Base-by-base conservation (phyloP, 1,140 invertebrate species). In the Drosophila ogumai region DNA sequence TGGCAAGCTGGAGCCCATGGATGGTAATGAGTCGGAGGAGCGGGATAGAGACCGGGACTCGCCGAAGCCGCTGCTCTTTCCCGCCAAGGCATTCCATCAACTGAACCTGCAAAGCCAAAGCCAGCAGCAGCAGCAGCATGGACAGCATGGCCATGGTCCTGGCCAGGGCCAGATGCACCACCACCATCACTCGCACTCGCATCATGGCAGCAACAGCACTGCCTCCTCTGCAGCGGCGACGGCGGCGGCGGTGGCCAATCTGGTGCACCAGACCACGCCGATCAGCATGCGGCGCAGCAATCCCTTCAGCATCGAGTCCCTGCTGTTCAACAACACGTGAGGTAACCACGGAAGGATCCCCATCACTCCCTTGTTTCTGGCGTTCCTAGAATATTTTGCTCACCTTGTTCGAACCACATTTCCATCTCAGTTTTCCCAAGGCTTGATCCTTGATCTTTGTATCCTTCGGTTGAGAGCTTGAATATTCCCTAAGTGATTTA, bases 251-350 rank as follows among this genome's bases (percentile, higher is more conserved):
- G 79, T 79, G 81, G 86, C 64, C 88, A 92, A 79, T 84, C 63
- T 75, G 25, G 86, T 80, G 38, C 93, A 93, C 57, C 94, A 94
- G 61, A 92, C 94, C 17, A 81, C 91, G 63, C 87, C 92, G 46
- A 94, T 94, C 75, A 94, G 94, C 69, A 94, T 94, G 84, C 93
- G 95, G 73, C 93, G 94, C 49, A 92, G 96, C 93, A 92, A 97
- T 93, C 96, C 96, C 22, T 97, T 97, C 93, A 97, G 96, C 93
- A 97, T 97, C 94, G 96, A 97, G 91, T 97, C 96, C 49, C 93
- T 97, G 69, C 94, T 97, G 82, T 94, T 94, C 13, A 94, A 94
- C 82, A 96, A 96, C 84, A 96, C 95, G 93, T 95, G 94, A 95
- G 91, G 77, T 64, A 90, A 46, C 71, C 72, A 43, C 9, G 56